Evolutionary conservation across 1,140 invertebrate species (phyloP), one percentile per base, ranked within the genome.

Genomic region (Drosophila ogumai): DNA sequence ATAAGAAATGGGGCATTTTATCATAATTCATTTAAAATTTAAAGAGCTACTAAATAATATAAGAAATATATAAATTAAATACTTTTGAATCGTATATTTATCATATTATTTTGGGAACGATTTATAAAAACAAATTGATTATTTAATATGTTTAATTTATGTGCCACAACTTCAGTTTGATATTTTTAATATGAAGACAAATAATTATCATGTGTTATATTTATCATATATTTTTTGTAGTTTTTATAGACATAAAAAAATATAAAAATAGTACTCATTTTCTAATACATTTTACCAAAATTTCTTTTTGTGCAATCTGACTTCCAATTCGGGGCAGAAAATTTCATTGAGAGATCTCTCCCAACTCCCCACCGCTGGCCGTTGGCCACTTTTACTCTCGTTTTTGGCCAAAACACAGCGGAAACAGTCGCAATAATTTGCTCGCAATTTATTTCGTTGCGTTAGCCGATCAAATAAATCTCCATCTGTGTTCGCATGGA

Each of bases 361-460:
- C 54, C 19, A 25, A 55, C 13, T 55, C 19, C 52, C 19, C 52
- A 13, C 32, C 50, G 50, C 12, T 54, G 32, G 28, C 36, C 22
- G 31, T 44, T 52, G 52, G 60, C 55, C 78, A 81, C 79, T 81
- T 81, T 81, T 81, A 81, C 79, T 81, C 79, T 81, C 79, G 75
- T 74, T 75, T 66, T 66, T 75, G 81, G 80, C 57, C 75, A 58
- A 36, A 52, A 43, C 59, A 79, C 73, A 85, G 72, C 81, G 81
- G 81, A 85, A 85, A 86, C 76, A 61, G 43, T 75, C 81, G 84
- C 75, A 81, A 86, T 81, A 85, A 86, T 85, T 85, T 85, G 69
- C 84, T 80, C 58, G 71, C 81, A 86, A 74, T 85, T 85, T 86
- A 85, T 81, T 78, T 63, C 68, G 60, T 81, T 86, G 82, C 78